Evolutionary conservation across 1,140 invertebrate genomes (phyloP).

Genomic region (Scaptomyza pallida): DNA sequence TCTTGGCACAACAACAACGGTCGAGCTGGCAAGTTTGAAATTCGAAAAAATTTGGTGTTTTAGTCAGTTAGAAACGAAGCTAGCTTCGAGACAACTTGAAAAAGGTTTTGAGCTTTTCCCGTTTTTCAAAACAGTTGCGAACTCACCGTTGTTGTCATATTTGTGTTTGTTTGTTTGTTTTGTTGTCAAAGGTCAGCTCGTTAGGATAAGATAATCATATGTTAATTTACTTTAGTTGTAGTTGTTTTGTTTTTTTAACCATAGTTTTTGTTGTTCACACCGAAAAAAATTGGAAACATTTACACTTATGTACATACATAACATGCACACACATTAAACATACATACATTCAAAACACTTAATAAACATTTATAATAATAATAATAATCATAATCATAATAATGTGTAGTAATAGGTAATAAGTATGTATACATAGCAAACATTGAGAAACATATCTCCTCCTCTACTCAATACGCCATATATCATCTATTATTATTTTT

Average conservation of each 20-base stretch:
- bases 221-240: constrained; percentile 75
- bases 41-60: constrained; percentile 74
- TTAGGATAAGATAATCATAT: constrained; percentile 58
- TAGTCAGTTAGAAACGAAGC: constrained; percentile 59
- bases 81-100: constrained; percentile 54
- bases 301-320: constrained; percentile 74
- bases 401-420: constrained; percentile 76
- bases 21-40: constrained; percentile 59
- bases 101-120: constrained; percentile 76
- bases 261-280: constrained; percentile 66
- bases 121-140: constrained; percentile 40
- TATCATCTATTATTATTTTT: constrained; percentile 28
- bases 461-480: constrained; percentile 31
- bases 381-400: constrained; percentile 51
- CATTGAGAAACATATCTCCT: constrained; percentile 55
- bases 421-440: constrained; percentile 68
- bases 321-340: constrained; percentile 66
- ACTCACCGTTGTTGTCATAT: constrained; percentile 49
- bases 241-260: constrained; percentile 58
- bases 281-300: constrained; percentile 70
- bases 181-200: constrained; percentile 30
- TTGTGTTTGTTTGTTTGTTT: constrained; percentile 10
- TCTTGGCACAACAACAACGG: constrained; percentile 25
- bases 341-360: constrained; percentile 77
- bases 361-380: constrained; percentile 74